phyloP scores from a whole-genome alignment of 1,140 invertebrate genomes.

The Vanessa atalanta region DNA sequence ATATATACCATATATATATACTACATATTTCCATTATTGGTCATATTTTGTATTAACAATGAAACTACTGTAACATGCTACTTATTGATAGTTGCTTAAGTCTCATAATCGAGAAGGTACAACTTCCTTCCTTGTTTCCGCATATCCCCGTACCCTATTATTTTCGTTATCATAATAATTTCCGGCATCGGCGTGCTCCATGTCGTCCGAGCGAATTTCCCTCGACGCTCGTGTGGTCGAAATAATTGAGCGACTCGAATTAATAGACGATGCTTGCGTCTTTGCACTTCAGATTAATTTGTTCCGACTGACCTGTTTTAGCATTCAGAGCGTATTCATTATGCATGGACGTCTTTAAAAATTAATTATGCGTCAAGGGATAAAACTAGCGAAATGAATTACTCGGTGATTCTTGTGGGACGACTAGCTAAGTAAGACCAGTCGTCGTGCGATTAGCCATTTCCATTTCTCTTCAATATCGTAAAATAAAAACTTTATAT shows the following conservation, averaged over 20 bases:
- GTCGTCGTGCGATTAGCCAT: background rate
- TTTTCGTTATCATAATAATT: constrained; percentile 14
- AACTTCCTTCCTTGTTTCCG: background rate
- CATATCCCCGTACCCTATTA: constrained; percentile 1
- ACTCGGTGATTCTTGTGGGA: background rate
- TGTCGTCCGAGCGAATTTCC: constrained; percentile 17
- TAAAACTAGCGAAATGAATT: constrained; percentile 1
- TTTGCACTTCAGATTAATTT: constrained; percentile 30
- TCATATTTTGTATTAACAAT: no score
- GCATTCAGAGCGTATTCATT: background rate
- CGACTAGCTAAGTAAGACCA: background rate
- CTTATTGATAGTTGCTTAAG: background rate
- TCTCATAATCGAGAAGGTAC: background rate
- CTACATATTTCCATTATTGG: no score
- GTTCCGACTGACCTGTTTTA: constrained; percentile 19
- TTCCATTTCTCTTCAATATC: no score
- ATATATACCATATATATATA: no score
- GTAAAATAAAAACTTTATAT: no score
- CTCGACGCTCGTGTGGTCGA: constrained; percentile 8
- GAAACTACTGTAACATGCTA: background rate
- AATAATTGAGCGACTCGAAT: constrained; percentile 25
- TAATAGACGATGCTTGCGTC: constrained; percentile 12
- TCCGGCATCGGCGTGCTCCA: background rate
- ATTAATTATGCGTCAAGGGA: constrained; percentile 10
- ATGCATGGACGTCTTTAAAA: constrained; percentile 15